Evolutionary conservation across 2,888 invertebrate species (phyloP).

Genomic region (Nemotelus nigrinus): DNA sequence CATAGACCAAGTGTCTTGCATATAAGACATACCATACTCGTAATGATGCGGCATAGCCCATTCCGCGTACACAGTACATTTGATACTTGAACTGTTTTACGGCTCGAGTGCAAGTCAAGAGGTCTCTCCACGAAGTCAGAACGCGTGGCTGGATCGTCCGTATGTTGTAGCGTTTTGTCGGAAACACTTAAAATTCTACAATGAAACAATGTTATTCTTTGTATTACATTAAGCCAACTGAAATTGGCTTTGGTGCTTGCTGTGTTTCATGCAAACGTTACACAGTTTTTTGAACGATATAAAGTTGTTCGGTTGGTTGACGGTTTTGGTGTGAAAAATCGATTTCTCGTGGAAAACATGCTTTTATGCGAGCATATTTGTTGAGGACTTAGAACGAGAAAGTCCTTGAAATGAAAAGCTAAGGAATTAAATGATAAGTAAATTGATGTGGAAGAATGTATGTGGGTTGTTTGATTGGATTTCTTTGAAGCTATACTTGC

Average conservation of each 20-base stretch:
- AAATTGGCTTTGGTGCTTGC: constrained; percentile 24
- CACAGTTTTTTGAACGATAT: background rate
- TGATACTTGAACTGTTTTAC: constrained; percentile 40
- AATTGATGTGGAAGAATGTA: background rate
- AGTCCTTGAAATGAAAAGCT: constrained; percentile 8
- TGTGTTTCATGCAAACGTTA: too few species aligned
- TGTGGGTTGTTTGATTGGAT: too few species aligned
- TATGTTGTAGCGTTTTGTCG: constrained; percentile 40
- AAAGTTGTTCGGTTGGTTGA: constrained; percentile 12
- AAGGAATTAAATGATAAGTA: constrained; percentile 26
- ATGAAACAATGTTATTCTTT: constrained; percentile 41
- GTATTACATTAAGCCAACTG: constrained; percentile 41
- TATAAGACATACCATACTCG: background rate
- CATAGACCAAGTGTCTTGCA: background rate
- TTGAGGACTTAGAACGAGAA: background rate
- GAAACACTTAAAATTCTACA: constrained; percentile 40
- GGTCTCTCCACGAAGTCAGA: constrained; percentile 1
- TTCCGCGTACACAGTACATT: background rate
- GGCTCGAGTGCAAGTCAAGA: constrained; percentile 40
- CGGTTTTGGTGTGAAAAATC: constrained; percentile 25
- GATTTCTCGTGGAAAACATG: constrained; percentile 26
- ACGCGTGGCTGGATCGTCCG: constrained; percentile 10
- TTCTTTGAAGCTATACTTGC: too few species aligned
- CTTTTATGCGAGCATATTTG: constrained; percentile 9
- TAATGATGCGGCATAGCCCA: too few species aligned